phyloP scores from a whole-genome alignment of 2,113 vertebrate species.

The Guaruba guarouba region DNA sequence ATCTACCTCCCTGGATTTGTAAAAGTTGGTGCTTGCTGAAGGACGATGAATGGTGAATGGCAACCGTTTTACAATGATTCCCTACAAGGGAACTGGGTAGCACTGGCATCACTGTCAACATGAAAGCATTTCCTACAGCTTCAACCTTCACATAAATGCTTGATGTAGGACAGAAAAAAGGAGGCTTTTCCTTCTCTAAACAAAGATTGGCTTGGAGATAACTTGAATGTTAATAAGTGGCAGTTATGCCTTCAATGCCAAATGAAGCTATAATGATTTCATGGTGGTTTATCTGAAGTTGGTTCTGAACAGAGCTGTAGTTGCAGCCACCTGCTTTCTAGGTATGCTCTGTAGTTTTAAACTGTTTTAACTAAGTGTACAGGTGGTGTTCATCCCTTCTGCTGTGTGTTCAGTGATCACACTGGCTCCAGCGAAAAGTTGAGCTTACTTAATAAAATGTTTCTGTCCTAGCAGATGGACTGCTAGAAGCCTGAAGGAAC shows the following conservation, averaged over 20 bases:
- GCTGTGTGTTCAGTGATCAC: fast-evolving
- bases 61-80: fast-evolving
- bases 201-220: background rate
- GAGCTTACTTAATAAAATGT: background rate
- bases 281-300: background rate
- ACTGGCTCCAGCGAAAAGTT: background rate
- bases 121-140: background rate
- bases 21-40: background rate
- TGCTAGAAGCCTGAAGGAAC: background rate
- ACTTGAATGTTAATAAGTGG: background rate
- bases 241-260: background rate
- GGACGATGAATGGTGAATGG: fast-evolving
- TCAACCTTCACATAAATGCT: background rate
- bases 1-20: background rate
- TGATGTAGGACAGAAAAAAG: background rate
- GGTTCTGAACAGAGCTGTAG: background rate
- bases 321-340: background rate
- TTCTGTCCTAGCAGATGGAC: background rate
- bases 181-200: background rate
- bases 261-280: background rate
- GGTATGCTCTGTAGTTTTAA: background rate
- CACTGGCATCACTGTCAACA: background rate
- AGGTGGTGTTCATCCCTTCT: background rate
- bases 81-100: background rate
- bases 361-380: background rate